phyloP scores from a whole-genome alignment of 92 coral and sea anemone genomes.

The Anthopleura xanthogrammica region DNA sequence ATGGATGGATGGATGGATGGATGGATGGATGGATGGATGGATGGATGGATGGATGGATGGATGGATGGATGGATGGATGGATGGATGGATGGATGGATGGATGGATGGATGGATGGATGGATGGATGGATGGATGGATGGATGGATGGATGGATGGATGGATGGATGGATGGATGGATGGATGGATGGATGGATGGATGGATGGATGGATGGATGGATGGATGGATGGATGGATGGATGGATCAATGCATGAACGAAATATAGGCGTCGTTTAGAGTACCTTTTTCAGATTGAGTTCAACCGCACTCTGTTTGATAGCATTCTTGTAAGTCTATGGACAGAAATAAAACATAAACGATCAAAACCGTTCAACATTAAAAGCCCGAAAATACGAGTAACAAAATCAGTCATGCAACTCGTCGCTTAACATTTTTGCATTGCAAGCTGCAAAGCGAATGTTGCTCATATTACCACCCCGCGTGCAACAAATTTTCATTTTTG shows the following conservation, averaged over 20 bases:
- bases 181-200: background rate
- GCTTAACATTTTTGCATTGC: no score
- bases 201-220: background rate
- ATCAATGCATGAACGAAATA: background rate
- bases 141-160: background rate
- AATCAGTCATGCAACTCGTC: no score
- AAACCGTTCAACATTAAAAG: background rate
- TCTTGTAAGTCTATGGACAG: background rate
- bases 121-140: background rate
- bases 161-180: background rate
- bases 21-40: background rate
- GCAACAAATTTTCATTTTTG: no score
- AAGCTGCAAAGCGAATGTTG: no score
- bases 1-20: no score
- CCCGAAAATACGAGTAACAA: no score
- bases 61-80: background rate
- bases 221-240: no score
- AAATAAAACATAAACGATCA: background rate
- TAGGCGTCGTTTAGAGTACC: background rate
- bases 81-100: background rate
- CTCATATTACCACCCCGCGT: no score
- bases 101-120: background rate
- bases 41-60: background rate
- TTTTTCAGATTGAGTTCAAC: background rate
- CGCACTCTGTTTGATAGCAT: background rate